Evolutionary conservation across 2,113 vertebrate species (phyloP).

Genomic region (Chascanopsetta lugubris): DNA sequence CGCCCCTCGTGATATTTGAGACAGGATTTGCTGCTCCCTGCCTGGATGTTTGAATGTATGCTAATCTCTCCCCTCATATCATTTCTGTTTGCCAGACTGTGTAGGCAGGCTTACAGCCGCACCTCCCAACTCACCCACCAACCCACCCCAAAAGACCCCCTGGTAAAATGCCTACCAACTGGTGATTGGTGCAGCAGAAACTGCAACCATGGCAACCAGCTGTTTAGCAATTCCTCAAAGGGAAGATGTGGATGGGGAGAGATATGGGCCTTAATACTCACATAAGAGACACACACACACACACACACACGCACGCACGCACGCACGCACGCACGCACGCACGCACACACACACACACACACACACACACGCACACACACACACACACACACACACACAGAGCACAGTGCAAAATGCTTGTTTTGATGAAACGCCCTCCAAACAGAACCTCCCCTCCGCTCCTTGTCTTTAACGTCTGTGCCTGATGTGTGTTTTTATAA

Average conservation of each 20-base stretch:
- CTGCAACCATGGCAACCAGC: constrained; percentile 75
- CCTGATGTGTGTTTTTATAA: constrained; percentile 22
- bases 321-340: neutral
- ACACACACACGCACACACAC: constrained; percentile 14
- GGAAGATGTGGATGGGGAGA: constrained; percentile 29
- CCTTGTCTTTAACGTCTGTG: neutral
- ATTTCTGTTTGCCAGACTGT: constrained; percentile 50
- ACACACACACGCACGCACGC: constrained; percentile 29
- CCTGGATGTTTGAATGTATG: constrained; percentile 50
- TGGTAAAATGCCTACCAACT: constrained; percentile 55
- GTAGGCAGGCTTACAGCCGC: constrained; percentile 12
- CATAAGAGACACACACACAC: constrained; percentile 29
- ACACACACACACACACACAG: too few species aligned
- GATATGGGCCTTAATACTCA: constrained; percentile 38
- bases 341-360: constrained; percentile 29
- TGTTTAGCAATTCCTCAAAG: constrained; percentile 65
- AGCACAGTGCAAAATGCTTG: constrained; percentile 4
- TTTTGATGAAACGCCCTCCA: constrained; percentile 30
- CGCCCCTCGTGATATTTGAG: constrained; percentile 32
- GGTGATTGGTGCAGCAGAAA: constrained; percentile 60
- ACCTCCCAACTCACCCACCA: too few species aligned
- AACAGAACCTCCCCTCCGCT: neutral
- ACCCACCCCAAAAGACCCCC: constrained; percentile 37
- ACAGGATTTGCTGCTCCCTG: constrained; percentile 35
- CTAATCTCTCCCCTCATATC: constrained; percentile 65